A percentile compares a stretch with the other conserved stretches of the same genome.
Conservation (phyloP, 2,113 vertebrate genomes). For the Platysteira castanea region DNA sequence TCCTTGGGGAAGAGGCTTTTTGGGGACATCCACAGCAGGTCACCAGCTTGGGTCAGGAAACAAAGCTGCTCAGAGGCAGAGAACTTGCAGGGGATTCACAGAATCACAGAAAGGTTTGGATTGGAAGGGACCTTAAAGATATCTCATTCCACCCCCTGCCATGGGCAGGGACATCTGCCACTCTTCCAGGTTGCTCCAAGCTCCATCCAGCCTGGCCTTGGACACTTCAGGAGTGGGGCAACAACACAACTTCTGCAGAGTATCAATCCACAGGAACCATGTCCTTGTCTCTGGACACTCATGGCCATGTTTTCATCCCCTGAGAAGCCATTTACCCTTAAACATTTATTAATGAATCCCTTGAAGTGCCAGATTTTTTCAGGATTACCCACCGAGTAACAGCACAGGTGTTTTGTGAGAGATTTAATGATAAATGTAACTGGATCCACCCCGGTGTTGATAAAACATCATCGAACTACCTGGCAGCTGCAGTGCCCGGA, state of each 20-base stretch:
- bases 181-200: background rate
- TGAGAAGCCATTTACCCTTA: background rate
- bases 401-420: background rate
- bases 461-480: background rate
- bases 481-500: background rate
- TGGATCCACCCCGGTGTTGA: background rate
- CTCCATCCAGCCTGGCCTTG: rapidly evolving
- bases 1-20: background rate
- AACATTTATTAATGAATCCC: background rate
- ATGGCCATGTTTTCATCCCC: background rate
- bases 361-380: background rate
- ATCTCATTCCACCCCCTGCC: background rate
- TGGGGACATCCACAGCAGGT: background rate
- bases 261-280: rapidly evolving
- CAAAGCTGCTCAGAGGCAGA: background rate
- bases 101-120: background rate
- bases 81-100: background rate
- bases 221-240: background rate
- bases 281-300: background rate
- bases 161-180: background rate
- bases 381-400: background rate
- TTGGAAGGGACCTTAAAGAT: background rate
- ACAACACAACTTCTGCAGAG: background rate
- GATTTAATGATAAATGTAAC: background rate
- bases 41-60: background rate